These are phyloP conservation scores for Eidolon dupreanum DNA, from an alignment of 2,797 vertebrate genomes.

Conservation along the genomic window DNA sequence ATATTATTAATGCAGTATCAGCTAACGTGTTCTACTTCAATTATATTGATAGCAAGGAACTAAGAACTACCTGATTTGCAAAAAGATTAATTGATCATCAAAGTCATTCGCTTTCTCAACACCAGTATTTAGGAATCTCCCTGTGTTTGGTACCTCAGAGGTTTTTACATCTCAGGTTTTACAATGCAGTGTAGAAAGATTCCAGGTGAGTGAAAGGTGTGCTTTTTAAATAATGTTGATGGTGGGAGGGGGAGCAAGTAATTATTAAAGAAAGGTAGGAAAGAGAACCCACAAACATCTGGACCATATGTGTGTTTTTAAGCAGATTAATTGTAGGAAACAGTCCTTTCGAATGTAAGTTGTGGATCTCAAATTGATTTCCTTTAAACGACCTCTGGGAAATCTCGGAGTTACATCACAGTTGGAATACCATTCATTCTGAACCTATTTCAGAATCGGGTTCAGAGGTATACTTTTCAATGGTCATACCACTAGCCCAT, in stretches of 20 bases:
- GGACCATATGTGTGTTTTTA: background rate
- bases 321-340: background rate
- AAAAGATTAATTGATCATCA: background rate
- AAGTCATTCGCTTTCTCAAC: background rate
- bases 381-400: background rate
- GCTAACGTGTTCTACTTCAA: background rate
- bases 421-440: background rate
- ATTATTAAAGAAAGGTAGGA: background rate
- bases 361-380: background rate
- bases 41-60: background rate
- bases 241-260: background rate
- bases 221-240: background rate
- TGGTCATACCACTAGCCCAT: background rate
- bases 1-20: background rate
- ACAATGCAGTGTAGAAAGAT: background rate
- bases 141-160: background rate
- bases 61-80: background rate
- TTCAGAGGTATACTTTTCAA: background rate
- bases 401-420: background rate
- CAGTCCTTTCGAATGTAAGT: background rate
- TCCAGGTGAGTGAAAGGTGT: background rate
- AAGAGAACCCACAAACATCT: background rate
- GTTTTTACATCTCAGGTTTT: conserved; percentile 19
- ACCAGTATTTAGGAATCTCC: background rate
- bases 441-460: background rate